Evolutionary conservation across 1,140 invertebrate genomes (phyloP).

Genomic region (Xylocopa sonorina): DNA sequence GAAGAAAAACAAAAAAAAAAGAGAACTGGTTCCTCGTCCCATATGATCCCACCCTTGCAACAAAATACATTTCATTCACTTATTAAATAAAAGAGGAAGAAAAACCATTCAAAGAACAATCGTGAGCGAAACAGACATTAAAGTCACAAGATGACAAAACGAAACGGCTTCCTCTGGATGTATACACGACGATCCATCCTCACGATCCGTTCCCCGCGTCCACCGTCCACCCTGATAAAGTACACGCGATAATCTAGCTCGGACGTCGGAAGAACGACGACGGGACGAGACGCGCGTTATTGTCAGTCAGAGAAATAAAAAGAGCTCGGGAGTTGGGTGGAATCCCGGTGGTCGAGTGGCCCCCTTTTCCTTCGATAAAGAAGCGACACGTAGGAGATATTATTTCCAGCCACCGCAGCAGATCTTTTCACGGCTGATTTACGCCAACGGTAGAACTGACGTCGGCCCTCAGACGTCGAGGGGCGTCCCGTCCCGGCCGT

Average conservation of each 20-base stretch:
- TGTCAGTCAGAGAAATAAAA: slow-evolving; percentile 43
- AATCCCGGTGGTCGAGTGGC: background rate
- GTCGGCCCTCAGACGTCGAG: background rate
- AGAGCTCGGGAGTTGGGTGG: too few relatives aligned
- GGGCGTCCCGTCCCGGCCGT: background rate
- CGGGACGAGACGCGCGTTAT: slow-evolving; percentile 14
- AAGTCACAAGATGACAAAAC: too few relatives aligned
- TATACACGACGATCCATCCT: slow-evolving; percentile 23
- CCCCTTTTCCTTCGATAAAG: slow-evolving; percentile 46
- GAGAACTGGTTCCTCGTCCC: too few relatives aligned
- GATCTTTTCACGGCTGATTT: slow-evolving; percentile 55
- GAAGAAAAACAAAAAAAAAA: too few relatives aligned
- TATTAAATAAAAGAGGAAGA: too few relatives aligned
- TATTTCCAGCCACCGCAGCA: slow-evolving; percentile 49
- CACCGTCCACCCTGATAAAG: background rate
- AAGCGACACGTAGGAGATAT: slow-evolving; percentile 53
- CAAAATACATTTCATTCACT: too few relatives aligned
- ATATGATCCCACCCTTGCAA: too few relatives aligned
- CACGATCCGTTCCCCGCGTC: slow-evolving; percentile 41
- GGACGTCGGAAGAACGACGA: slow-evolving; percentile 5
- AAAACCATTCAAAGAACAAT: too few relatives aligned
- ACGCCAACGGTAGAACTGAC: slow-evolving; percentile 31
- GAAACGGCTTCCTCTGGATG: too few relatives aligned
- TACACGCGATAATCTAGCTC: slow-evolving; percentile 40
- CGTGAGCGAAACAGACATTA: too few relatives aligned